Percentiles rank a stretch among this genome's conserved stretches.
Evolutionary conservation across 2,888 invertebrate genomes (phyloP).

Genomic region (Azorinus chamasolen): DNA sequence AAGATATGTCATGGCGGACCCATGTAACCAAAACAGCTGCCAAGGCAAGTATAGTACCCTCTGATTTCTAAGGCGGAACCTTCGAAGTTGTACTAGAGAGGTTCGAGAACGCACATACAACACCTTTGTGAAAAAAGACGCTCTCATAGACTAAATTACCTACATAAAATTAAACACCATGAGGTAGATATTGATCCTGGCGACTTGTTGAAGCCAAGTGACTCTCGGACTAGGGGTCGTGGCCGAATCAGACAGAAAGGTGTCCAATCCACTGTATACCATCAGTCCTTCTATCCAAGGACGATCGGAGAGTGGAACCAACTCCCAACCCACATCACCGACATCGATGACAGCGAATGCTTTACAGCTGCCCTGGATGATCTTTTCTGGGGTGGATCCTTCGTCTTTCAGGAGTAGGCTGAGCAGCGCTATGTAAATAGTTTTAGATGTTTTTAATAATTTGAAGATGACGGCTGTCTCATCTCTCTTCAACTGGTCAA

Average conservation of each 20-base stretch:
- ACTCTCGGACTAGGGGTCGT: conserved; percentile 6
- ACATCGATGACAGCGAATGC: background rate
- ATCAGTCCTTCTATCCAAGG: conserved; percentile 14
- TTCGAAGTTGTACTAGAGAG: conserved; percentile 3
- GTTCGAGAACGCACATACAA: background rate
- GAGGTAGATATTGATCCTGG: conserved; percentile 15
- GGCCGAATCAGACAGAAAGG: background rate
- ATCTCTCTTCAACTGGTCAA: too few species aligned
- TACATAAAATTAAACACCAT: conserved; percentile 10
- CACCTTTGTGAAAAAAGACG: conserved; percentile 5
- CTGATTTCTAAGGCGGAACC: background rate
- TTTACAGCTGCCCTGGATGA: conserved; percentile 15
- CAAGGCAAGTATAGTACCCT: conserved; percentile 1
- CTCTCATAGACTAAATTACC: conserved; percentile 1
- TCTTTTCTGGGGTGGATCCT: too few species aligned
- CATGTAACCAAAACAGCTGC: background rate
- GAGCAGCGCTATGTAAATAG: too few species aligned
- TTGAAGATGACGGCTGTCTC: too few species aligned
- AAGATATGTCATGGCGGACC: background rate
- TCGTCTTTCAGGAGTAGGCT: too few species aligned
- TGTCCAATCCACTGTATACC: background rate
- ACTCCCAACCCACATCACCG: background rate
- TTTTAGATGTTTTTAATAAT: too few species aligned
- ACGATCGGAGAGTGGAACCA: conserved; percentile 15
- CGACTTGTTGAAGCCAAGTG: conserved; percentile 4